Percentiles rank a stretch among this genome's conserved stretches.
Conservation (phyloP, 2,113 vertebrate genomes). For the Sterrhoptilus dennistouni region DNA sequence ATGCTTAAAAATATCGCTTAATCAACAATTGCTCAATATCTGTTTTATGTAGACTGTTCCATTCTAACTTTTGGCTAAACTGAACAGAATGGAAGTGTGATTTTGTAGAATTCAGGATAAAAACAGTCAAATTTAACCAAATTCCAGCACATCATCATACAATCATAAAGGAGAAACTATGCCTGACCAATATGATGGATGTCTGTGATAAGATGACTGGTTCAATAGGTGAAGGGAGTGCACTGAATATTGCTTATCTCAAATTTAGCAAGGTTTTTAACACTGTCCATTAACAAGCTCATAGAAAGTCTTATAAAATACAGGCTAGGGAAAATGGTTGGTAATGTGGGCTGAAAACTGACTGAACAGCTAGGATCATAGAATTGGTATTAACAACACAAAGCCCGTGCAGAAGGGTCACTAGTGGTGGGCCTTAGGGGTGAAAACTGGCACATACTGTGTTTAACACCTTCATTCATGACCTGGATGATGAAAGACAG, state of each 20-base stretch:
- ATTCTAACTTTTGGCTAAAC: neutral
- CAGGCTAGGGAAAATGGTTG: neutral
- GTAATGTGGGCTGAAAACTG: neutral
- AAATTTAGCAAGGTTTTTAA: neutral
- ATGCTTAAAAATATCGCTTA: neutral
- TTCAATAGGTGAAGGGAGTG: neutral
- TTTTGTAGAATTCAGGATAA: neutral
- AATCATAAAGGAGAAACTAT: neutral
- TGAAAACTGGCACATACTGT: neutral
- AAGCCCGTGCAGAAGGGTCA: neutral
- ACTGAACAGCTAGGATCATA: neutral
- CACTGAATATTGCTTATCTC: neutral
- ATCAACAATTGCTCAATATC: neutral
- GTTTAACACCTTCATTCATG: neutral
- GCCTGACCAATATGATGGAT: neutral
- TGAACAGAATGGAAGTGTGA: neutral
- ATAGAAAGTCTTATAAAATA: neutral
- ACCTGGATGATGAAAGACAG: neutral
- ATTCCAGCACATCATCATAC: neutral
- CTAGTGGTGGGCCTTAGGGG: too few relatives aligned
- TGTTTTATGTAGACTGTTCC: neutral
- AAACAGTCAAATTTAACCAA: neutral
- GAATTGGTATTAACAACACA: neutral
- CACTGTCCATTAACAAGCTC: neutral
- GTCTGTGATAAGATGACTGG: neutral